Percentiles rank a stretch among this genome's conserved stretches.
phyloP scores from a whole-genome alignment of 2,888 invertebrate genomes.

The Cephalotes varians region DNA sequence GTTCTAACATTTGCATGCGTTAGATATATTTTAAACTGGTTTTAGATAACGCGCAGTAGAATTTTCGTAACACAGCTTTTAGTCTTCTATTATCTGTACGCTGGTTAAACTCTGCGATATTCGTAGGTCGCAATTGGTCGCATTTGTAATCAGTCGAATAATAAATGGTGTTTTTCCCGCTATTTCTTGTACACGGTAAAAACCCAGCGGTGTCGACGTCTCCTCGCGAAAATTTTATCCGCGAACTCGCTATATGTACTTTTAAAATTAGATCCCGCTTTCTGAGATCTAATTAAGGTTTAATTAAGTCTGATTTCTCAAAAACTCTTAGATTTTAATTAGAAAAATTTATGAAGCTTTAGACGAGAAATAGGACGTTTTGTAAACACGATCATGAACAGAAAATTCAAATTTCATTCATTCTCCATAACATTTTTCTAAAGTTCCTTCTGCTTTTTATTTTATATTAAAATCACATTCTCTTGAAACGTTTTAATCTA shows the following conservation, averaged over 20 bases:
- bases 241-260: not conserved
- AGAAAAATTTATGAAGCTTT: not conserved
- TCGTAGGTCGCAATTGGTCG: not conserved
- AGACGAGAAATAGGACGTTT: not conserved
- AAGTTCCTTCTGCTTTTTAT: not conserved
- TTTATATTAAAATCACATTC: not conserved
- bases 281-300: not conserved
- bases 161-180: not conserved
- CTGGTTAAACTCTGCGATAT: constrained; percentile 9
- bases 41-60: constrained; percentile 44
- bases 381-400: not conserved
- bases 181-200: not conserved
- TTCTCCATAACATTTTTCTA: not conserved
- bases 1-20: constrained; percentile 45
- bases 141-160: not conserved
- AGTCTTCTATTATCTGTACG: not conserved
- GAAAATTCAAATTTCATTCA: not conserved
- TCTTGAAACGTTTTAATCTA: not conserved
- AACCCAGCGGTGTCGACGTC: not conserved
- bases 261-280: not conserved
- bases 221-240: not conserved
- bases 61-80: constrained; percentile 19
- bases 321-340: not conserved
- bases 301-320: not conserved
- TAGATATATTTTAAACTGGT: constrained; percentile 64